Base-by-base conservation (phyloP, 2,113 vertebrate species). In the Aegotheles bennettii region DNA sequence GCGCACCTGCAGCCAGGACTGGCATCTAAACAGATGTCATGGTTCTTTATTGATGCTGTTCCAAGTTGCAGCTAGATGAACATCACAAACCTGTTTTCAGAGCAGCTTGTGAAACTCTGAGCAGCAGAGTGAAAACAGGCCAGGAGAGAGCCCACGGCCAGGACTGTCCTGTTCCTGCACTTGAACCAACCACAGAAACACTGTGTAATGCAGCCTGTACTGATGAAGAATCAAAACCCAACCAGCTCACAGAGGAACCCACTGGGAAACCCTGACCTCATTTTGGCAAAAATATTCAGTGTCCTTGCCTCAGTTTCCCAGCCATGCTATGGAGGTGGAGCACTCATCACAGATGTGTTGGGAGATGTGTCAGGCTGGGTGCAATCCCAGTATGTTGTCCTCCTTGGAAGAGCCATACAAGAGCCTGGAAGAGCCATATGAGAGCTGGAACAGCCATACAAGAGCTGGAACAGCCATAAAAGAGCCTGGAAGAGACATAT, bases 351-450 rank as follows among this genome's bases (percentile, higher is more conserved):
- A n/a, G n/a, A n/a, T n/a, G n/a, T n/a, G n/a, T n/a, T n/a, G n/a
- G 36, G 31, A 51, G 63, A 17, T 29, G 11, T 19, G 35, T 8
- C 16, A 16, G 59, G 20, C 29, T 67, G 36, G 76, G 35, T 10
- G 26, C 33, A 29, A 35, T 4, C 64, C 81, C 35, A 11, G n/a
- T 2, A 51, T 0, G 0, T 7, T 4, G 9, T 36, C 21, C 25
- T 29, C 57, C 75, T 29, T 24, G 57, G 48, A 83, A 69, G n/a
- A 56, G 24, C 40, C 75, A 35, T 9, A 53, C 0, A 0, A 51
- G 31, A 89, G 33, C n/a, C n/a, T 2, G 9, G 42, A 48, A n/a
- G n/a, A n/a, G n/a, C n/a, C n/a, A n/a, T n/a, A n/a, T n/a, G n/a
- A n/a, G n/a, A n/a, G n/a, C n/a, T n/a, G n/a, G n/a, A 77, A 83